These are phyloP conservation scores for mouse (Mus musculus) DNA, from an alignment of 2,113 vertebrate genomes.

Conservation along the genomic window GRCm39 chr11:63116501-63117000, in stretches of 20 bases:
- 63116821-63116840: background rate
- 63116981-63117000: background rate
- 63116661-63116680: background rate
- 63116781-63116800: background rate
- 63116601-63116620: background rate
- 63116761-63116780: background rate
- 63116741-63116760: background rate
- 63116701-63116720: background rate
- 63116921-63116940: background rate
- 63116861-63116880: background rate
- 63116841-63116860: background rate
- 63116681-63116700: background rate
- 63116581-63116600: background rate
- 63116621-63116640: background rate
- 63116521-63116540: background rate
- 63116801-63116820: background rate
- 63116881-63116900: background rate
- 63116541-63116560: background rate
- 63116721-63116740: background rate
- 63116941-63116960: background rate
- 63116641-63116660: no score
- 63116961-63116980: background rate
- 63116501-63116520: background rate
- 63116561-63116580: background rate
- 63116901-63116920: background rate